These are phyloP conservation scores for Siderastrea siderea DNA, from an alignment of 92 coral and sea anemone genomes.

Conservation along the genomic window DNA sequence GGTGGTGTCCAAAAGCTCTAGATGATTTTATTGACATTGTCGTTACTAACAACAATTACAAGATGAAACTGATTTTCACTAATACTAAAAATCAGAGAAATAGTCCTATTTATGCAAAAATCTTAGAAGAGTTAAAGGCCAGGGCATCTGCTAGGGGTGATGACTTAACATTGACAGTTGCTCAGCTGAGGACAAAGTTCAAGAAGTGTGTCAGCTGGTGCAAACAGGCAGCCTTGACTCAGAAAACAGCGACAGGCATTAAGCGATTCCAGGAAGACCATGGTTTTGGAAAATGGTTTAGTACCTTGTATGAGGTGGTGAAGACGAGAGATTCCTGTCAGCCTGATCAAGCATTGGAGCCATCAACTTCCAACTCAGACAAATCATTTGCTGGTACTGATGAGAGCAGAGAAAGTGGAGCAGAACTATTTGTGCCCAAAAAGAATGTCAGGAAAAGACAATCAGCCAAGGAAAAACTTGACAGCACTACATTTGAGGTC, in stretches of 20 bases:
- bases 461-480: neutral
- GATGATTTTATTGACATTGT: constrained; percentile 58
- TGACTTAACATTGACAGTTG: constrained; percentile 11
- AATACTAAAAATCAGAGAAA: constrained; percentile 52
- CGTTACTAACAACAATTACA: constrained; percentile 18
- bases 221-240: constrained; percentile 57
- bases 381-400: neutral
- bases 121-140: constrained; percentile 29
- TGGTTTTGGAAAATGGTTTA: constrained; percentile 64
- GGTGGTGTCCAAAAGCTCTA: constrained; percentile 39
- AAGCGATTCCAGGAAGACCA: constrained; percentile 58
- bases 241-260: constrained; percentile 54
- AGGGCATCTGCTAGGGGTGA: constrained; percentile 47
- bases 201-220: constrained; percentile 52
- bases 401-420: neutral
- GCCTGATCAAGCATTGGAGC: constrained; percentile 45
- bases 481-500: constrained; percentile 18
- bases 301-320: constrained; percentile 37
- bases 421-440: constrained; percentile 13
- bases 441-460: neutral
- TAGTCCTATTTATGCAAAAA: constrained; percentile 41
- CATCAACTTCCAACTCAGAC: constrained; percentile 15
- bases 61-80: constrained; percentile 53
- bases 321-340: constrained; percentile 57
- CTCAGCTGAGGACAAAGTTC: constrained; percentile 45